Conservation (phyloP, 2,797 vertebrate genomes). For the Artibeus lituratus region DNA sequence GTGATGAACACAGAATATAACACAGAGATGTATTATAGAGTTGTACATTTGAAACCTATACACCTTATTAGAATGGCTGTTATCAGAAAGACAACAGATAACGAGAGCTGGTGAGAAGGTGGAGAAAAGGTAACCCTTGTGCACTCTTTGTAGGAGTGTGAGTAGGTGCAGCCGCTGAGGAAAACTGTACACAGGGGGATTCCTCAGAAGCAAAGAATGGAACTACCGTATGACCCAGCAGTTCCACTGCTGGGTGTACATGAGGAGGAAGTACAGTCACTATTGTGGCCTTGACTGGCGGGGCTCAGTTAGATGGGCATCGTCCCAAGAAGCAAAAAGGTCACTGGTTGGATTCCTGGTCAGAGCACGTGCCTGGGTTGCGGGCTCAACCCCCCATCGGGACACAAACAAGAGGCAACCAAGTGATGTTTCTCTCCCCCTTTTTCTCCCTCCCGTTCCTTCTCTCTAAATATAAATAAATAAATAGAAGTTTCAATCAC, state of each 20-base stretch:
- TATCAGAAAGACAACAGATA: no score
- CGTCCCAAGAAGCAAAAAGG: no score
- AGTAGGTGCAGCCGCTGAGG: neutral
- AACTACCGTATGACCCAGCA: neutral
- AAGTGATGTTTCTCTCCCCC: no score
- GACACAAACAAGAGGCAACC: no score
- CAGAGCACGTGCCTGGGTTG: no score
- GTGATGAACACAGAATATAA: neutral
- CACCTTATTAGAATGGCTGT: neutral
- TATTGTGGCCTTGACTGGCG: no score
- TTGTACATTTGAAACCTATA: neutral
- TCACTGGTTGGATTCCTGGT: no score
- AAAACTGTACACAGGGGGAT: neutral
- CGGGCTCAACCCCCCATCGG: no score
- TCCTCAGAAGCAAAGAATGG: neutral
- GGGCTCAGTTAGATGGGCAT: no score
- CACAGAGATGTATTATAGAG: neutral
- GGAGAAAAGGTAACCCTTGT: neutral
- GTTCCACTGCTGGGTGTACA: neutral
- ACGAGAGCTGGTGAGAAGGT: no score
- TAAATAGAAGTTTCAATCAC: neutral
- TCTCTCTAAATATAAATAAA: no score
- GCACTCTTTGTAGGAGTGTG: neutral
- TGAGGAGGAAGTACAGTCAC: neutral
- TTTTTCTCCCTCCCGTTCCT: no score